These are phyloP conservation scores for Drosophila mimetica DNA, from an alignment of 2,888 invertebrate species.

Conservation along the genomic window DNA sequence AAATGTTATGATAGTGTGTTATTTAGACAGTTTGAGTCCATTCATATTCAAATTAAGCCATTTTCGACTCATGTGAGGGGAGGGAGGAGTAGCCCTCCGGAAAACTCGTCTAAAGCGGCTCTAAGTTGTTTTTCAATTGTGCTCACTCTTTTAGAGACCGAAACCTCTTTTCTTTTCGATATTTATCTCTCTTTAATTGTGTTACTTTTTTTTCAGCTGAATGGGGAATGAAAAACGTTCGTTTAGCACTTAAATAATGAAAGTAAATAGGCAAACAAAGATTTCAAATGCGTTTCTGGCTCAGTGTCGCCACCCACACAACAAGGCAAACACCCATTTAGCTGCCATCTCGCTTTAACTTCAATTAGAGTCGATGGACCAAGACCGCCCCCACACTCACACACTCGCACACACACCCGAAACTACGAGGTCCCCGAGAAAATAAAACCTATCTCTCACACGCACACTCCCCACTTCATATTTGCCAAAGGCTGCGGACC, in stretches of 20 bases:
- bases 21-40: conserved; percentile 34
- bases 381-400: conserved; percentile 21
- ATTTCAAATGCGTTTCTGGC: conserved; percentile 43
- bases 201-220: conserved; percentile 23
- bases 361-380: conserved; percentile 35
- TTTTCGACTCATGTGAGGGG: conserved; percentile 35
- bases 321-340: conserved; percentile 15
- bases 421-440: not conserved
- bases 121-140: conserved; percentile 28
- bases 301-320: conserved; percentile 40
- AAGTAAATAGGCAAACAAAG: conserved; percentile 31
- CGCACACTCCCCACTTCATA: conserved; percentile 12
- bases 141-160: not conserved
- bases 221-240: conserved; percentile 41
- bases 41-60: conserved; percentile 43
- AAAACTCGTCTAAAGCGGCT: conserved; percentile 17
- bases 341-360: conserved; percentile 10
- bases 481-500: conserved; percentile 37
- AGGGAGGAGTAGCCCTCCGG: conserved; percentile 14
- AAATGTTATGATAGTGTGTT: conserved; percentile 36
- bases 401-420: not conserved
- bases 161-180: conserved; percentile 13
- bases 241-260: conserved; percentile 56
- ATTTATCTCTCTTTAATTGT: conserved; percentile 20
- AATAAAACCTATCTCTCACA: conserved; percentile 11